These are phyloP conservation scores for Proales similis DNA, from an alignment of 1,140 invertebrate genomes.

Conservation along the genomic window DNA sequence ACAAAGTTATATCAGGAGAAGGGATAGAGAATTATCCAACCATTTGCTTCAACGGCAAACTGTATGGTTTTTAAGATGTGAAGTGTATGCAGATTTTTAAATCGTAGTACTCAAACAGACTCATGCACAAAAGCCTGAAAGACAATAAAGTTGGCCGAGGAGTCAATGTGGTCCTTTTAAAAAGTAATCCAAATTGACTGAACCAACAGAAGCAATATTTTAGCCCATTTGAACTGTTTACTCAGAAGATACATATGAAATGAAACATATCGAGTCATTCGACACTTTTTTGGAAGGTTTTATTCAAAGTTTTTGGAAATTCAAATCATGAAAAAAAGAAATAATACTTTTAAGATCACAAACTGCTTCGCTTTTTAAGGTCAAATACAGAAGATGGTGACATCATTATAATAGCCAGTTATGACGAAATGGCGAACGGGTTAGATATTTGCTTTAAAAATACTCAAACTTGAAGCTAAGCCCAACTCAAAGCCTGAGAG, in stretches of 20 bases:
- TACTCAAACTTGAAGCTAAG: background rate
- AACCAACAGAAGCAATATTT: background rate
- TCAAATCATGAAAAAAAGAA: too few species aligned
- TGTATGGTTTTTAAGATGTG: constrained; percentile 40
- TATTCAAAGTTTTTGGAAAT: constrained; percentile 14
- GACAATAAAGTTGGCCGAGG: constrained; percentile 43
- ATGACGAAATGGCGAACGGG: constrained; percentile 45
- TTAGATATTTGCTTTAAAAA: background rate
- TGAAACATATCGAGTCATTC: constrained; percentile 41
- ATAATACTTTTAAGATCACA: constrained; percentile 44
- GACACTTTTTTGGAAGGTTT: constrained; percentile 46
- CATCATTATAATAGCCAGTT: constrained; percentile 44
- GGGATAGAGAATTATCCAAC: constrained; percentile 40
- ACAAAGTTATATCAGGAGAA: constrained; percentile 44
- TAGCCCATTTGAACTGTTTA: background rate
- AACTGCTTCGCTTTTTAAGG: constrained; percentile 43
- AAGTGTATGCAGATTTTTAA: background rate
- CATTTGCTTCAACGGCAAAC: constrained; percentile 43
- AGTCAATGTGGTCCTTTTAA: constrained; percentile 42
- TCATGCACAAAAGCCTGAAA: constrained; percentile 40
- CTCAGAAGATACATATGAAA: constrained; percentile 41
- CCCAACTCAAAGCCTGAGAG: constrained; percentile 42
- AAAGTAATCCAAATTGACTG: constrained; percentile 41
- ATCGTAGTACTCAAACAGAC: constrained; percentile 39
- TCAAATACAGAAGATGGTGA: constrained; percentile 42